Percentiles rank a stretch among this genome's conserved stretches.
Conservation (phyloP, 2,888 invertebrate genomes). For the Gastracanthus pulcherrimus region DNA sequence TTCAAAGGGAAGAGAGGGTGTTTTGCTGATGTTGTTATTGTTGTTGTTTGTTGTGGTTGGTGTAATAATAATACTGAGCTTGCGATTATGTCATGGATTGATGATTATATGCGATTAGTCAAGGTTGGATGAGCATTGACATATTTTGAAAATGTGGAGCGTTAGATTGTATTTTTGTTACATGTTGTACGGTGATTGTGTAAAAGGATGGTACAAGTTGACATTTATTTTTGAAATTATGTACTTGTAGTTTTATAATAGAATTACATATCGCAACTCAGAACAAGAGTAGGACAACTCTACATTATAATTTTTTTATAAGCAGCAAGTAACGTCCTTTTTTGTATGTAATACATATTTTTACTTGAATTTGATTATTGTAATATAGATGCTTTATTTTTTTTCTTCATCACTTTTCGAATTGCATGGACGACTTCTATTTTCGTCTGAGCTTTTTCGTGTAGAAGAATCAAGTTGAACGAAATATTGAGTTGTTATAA, state of each 20-base stretch:
- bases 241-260: neutral
- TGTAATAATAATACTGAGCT: neutral
- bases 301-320: neutral
- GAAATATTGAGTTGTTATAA: too few relatives aligned
- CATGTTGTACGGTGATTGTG: neutral
- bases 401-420: too few relatives aligned
- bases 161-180: neutral
- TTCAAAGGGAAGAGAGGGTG: neutral
- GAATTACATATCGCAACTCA: too few relatives aligned
- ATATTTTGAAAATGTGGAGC: neutral
- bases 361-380: too few relatives aligned
- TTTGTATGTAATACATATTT: too few relatives aligned
- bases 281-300: too few relatives aligned
- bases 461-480: too few relatives aligned
- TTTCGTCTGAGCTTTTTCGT: too few relatives aligned
- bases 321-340: neutral
- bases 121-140: neutral
- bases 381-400: too few relatives aligned
- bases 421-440: too few relatives aligned
- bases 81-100: neutral
- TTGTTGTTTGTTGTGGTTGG: neutral
- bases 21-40: neutral
- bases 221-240: too few relatives aligned
- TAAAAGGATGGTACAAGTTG: too few relatives aligned
- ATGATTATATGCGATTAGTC: neutral